These are phyloP conservation scores for Lagria hirta DNA, from an alignment of 2,888 invertebrate genomes.

Conservation along the genomic window DNA sequence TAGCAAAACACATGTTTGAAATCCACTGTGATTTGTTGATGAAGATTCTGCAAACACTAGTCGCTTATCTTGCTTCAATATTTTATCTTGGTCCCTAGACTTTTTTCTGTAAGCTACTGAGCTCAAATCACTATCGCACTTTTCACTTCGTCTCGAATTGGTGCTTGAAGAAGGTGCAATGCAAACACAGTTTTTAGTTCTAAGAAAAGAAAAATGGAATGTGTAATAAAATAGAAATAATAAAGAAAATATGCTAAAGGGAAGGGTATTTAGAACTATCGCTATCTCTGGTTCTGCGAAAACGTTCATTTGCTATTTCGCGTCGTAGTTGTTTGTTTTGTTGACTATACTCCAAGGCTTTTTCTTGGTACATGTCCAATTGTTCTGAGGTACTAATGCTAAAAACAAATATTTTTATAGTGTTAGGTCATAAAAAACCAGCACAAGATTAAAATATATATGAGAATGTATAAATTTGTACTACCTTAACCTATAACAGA, in stretches of 20 bases:
- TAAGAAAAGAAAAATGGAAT: background rate
- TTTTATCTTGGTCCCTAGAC: background rate
- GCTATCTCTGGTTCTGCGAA: slow-evolving; percentile 54
- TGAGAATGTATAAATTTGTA: too few relatives aligned
- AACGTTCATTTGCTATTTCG: slow-evolving; percentile 59
- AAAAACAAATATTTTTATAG: slow-evolving; percentile 19
- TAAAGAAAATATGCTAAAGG: slow-evolving; percentile 33
- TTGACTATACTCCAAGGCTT: slow-evolving; percentile 58
- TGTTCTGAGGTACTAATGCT: slow-evolving; percentile 48
- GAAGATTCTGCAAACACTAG: too few relatives aligned
- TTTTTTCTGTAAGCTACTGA: background rate
- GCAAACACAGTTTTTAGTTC: background rate
- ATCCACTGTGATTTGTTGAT: too few relatives aligned
- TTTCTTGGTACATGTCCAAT: slow-evolving; percentile 57
- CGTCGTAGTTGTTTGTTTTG: slow-evolving; percentile 58
- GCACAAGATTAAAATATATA: too few relatives aligned
- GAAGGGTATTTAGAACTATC: slow-evolving; percentile 51
- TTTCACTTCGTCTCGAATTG: background rate
- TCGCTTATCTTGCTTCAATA: background rate
- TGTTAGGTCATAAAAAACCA: too few relatives aligned
- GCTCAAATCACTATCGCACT: background rate
- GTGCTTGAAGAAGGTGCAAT: background rate
- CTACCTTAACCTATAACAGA: too few relatives aligned
- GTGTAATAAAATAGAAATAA: slow-evolving; percentile 1
- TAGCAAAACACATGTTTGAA: too few relatives aligned